Evolutionary conservation across 2,888 invertebrate genomes (phyloP).

Genomic region (Apocheima hispidaria): DNA sequence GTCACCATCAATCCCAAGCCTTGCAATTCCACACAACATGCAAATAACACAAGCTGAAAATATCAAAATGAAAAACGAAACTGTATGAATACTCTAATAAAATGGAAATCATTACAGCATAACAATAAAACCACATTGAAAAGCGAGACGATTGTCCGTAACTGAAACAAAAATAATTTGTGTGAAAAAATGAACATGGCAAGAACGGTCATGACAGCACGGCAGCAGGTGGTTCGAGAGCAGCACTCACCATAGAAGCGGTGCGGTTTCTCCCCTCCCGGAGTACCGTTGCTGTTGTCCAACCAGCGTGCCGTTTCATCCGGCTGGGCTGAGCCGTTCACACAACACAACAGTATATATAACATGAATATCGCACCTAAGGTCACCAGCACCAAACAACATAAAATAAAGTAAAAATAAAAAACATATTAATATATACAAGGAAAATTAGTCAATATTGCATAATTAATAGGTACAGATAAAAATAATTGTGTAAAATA

Average conservation of each 20-base stretch:
- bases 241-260: slow-evolving; percentile 83
- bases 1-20: not conserved
- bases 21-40: slow-evolving; percentile 20
- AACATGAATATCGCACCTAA: slow-evolving; percentile 86
- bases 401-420: slow-evolving; percentile 77
- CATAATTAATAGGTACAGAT: too few species aligned
- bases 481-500: slow-evolving; percentile 3
- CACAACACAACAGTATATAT: slow-evolving; percentile 86
- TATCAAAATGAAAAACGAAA: slow-evolving; percentile 46
- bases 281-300: slow-evolving; percentile 73
- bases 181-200: slow-evolving; percentile 48
- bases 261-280: slow-evolving; percentile 73
- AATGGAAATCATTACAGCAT: slow-evolving; percentile 50
- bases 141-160: slow-evolving; percentile 63
- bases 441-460: slow-evolving; percentile 30
- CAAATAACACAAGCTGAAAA: slow-evolving; percentile 39
- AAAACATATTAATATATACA: slow-evolving; percentile 48
- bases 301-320: slow-evolving; percentile 83
- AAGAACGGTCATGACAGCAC: slow-evolving; percentile 42
- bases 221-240: slow-evolving; percentile 21
- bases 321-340: slow-evolving; percentile 83
- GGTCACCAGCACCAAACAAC: slow-evolving; percentile 81
- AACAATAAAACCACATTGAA: slow-evolving; percentile 55
- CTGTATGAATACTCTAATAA: slow-evolving; percentile 47
- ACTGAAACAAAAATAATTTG: slow-evolving; percentile 74